A percentile compares a stretch with the other conserved stretches of the same genome.
Evolutionary conservation across 2,888 invertebrate genomes (phyloP).

Genomic region (Bellardia pandia): DNA sequence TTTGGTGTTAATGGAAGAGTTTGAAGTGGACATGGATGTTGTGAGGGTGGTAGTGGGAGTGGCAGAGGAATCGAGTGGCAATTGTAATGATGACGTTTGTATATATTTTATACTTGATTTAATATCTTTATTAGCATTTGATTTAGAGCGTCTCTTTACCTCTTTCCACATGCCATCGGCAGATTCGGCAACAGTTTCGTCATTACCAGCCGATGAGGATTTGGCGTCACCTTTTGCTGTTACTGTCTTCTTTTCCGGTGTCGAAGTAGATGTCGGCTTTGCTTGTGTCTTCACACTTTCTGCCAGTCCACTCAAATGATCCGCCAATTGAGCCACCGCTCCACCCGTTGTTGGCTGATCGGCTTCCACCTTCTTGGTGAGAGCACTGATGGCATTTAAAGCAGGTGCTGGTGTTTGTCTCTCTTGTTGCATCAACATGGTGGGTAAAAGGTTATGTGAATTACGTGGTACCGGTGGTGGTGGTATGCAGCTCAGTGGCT

Average conservation of each 20-base stretch:
- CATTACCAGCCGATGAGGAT: conserved; percentile 41
- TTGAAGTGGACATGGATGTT: conserved; percentile 71
- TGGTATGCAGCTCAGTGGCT: conserved; percentile 88
- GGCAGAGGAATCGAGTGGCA: conserved; percentile 68
- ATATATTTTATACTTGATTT: conserved; percentile 77
- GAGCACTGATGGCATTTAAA: conserved; percentile 79
- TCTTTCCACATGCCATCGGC: conserved; percentile 84
- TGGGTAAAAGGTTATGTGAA: conserved; percentile 82
- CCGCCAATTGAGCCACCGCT: conserved; percentile 80
- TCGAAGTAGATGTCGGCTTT: conserved; percentile 75
- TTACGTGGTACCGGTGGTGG: conserved; percentile 88
- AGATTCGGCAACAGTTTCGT: conserved; percentile 74
- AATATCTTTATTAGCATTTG: conserved; percentile 85
- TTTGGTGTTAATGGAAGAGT: conserved; percentile 63
- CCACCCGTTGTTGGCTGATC: conserved; percentile 72
- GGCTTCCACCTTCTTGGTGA: conserved; percentile 80
- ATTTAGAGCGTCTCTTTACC: conserved; percentile 87
- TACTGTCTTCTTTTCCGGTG: conserved; percentile 75
- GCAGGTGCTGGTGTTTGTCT: conserved; percentile 74
- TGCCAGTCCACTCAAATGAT: conserved; percentile 82
- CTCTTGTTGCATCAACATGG: conserved; percentile 78
- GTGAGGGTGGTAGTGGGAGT: conserved; percentile 60
- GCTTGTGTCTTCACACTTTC: conserved; percentile 79
- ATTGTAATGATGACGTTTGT: conserved; percentile 77
- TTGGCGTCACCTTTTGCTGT: conserved; percentile 22